Conservation (phyloP, 2,888 invertebrate species). For the Chirona hameri region DNA sequence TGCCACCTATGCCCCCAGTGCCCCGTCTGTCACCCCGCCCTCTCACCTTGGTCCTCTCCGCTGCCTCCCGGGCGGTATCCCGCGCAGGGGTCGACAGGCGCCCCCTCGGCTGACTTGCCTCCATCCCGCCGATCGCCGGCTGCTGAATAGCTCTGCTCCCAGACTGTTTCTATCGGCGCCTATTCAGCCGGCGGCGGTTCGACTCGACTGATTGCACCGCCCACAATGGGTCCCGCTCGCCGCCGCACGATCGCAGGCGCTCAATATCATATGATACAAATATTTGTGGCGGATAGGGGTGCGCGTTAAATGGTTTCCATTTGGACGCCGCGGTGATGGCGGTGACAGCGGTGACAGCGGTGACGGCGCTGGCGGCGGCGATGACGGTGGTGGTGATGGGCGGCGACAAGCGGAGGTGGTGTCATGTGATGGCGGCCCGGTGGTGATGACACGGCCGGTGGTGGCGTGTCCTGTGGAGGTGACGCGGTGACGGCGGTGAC, state of each 20-base stretch:
- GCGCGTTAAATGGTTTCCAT: conserved; percentile 2
- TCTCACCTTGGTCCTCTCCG: neutral
- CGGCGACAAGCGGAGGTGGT: neutral
- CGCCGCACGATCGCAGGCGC: neutral
- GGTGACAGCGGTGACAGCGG: neutral
- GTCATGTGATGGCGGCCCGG: neutral
- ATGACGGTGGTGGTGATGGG: neutral
- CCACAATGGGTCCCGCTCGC: neutral
- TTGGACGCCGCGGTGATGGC: neutral
- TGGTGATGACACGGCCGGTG: neutral
- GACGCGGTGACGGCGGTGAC: no score
- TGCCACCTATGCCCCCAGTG: neutral
- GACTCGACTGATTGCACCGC: neutral
- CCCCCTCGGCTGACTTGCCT: neutral
- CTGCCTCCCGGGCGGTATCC: neutral
- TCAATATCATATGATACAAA: conserved; percentile 10
- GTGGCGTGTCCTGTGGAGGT: neutral
- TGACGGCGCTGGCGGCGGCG: neutral
- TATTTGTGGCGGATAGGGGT: neutral
- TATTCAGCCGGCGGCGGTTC: neutral
- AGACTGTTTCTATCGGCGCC: neutral
- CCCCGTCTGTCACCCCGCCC: neutral
- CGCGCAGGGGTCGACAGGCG: neutral
- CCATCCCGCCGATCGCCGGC: neutral
- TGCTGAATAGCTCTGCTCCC: neutral